Evolutionary conservation across 2,888 invertebrate species (phyloP).

Genomic region (Caenorhabditis japonica): DNA sequence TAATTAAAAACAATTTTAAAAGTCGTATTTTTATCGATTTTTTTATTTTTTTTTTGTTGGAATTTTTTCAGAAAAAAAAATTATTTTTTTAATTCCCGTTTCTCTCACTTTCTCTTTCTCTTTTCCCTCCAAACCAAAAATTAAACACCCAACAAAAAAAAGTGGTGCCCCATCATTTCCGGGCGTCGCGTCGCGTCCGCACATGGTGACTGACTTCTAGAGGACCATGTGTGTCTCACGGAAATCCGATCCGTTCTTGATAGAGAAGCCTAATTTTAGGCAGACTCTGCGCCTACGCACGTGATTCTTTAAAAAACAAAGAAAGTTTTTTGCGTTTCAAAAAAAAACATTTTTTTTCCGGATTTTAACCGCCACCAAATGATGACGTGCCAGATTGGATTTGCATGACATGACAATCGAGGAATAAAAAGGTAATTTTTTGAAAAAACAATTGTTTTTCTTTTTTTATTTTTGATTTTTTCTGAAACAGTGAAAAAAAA

Average conservation of each 20-base stretch:
- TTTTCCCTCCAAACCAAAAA: too few relatives aligned
- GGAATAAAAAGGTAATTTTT: slow-evolving; percentile 10
- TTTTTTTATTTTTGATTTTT: background rate
- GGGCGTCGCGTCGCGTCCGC: too few relatives aligned
- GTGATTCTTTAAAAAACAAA: too few relatives aligned
- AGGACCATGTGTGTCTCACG: slow-evolving; percentile 5
- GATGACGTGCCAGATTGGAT: slow-evolving; percentile 20
- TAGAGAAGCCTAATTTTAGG: background rate
- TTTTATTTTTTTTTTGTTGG: too few relatives aligned
- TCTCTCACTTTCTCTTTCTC: too few relatives aligned
- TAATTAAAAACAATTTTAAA: too few relatives aligned
- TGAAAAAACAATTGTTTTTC: background rate
- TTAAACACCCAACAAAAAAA: too few relatives aligned
- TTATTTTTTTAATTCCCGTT: too few relatives aligned
- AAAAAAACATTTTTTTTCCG: background rate
- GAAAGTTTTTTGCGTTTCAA: background rate
- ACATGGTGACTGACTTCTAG: too few relatives aligned
- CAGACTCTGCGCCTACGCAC: background rate
- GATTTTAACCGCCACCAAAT: background rate
- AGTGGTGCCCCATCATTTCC: too few relatives aligned
- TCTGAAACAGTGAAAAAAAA: slow-evolving; percentile 6
- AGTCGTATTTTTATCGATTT: too few relatives aligned
- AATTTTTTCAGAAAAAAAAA: too few relatives aligned
- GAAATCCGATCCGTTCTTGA: background rate
- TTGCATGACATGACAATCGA: slow-evolving; percentile 14